These are phyloP conservation scores for Cryptocephalus moraei DNA, from an alignment of 2,888 invertebrate genomes.

Conservation along the genomic window DNA sequence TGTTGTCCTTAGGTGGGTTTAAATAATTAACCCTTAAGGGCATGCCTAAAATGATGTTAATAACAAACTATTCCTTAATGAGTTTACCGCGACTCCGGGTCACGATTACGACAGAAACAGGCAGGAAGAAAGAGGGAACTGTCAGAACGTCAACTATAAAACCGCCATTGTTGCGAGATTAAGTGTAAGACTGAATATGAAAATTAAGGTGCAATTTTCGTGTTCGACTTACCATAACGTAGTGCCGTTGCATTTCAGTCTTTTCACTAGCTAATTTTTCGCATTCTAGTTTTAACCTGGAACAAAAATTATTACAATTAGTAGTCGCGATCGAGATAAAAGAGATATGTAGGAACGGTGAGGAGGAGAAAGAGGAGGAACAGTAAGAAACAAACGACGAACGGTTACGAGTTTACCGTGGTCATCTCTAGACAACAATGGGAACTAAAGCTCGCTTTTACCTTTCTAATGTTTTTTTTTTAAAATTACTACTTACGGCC, in stretches of 20 bases:
- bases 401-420: neutral
- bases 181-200: conserved; percentile 8
- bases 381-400: neutral
- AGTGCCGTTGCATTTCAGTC: conserved; percentile 81
- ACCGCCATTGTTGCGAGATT: conserved; percentile 13
- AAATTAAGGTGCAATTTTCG: conserved; percentile 13
- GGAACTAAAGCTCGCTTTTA: too few relatives aligned
- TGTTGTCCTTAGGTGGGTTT: too few relatives aligned
- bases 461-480: too few relatives aligned
- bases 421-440: too few relatives aligned
- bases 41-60: too few relatives aligned
- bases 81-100: too few relatives aligned
- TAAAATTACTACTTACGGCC: too few relatives aligned
- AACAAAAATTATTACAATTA: conserved; percentile 32
- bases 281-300: conserved; percentile 72
- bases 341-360: too few relatives aligned
- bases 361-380: too few relatives aligned
- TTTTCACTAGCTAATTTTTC: conserved; percentile 80
- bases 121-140: neutral
- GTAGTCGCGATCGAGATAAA: neutral
- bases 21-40: too few relatives aligned
- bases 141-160: conserved; percentile 4
- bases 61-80: too few relatives aligned
- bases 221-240: conserved; percentile 66
- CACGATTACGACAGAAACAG: too few relatives aligned